Percentiles rank a stretch among this genome's conserved stretches.
phyloP scores from a whole-genome alignment of 2,888 invertebrate genomes.

The Ochropleura plecta region DNA sequence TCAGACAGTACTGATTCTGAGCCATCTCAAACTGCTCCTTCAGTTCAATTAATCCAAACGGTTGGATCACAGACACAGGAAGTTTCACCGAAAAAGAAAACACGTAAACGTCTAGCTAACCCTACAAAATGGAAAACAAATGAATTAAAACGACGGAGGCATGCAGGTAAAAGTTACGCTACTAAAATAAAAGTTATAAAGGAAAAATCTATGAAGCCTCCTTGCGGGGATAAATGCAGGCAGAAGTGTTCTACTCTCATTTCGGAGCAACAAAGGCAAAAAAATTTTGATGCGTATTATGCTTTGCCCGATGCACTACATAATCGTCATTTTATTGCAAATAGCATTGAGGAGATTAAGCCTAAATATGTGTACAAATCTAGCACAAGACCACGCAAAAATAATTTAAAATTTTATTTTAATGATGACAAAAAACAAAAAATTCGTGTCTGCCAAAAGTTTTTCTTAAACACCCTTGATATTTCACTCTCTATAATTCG shows the following conservation, averaged over 20 bases:
- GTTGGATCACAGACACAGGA: not conserved
- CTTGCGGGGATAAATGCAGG: conserved; percentile 5
- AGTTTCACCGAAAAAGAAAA: not conserved
- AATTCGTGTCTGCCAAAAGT: conserved; percentile 2
- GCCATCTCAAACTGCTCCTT: no score
- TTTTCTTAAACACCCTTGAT: conserved; percentile 6
- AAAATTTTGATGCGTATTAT: conserved; percentile 4
- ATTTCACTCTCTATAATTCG: not conserved
- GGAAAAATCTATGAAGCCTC: conserved; percentile 5
- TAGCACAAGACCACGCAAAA: conserved; percentile 1
- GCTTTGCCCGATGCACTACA: conserved; percentile 13
- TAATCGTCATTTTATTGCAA: conserved; percentile 9
- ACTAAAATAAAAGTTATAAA: conserved; percentile 2
- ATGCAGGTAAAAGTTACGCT: not conserved
- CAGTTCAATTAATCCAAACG: not conserved
- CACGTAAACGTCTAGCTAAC: conserved; percentile 8
- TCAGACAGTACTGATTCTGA: no score
- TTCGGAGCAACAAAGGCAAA: conserved; percentile 9
- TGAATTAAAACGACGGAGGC: conserved; percentile 5
- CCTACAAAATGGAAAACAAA: conserved; percentile 10
- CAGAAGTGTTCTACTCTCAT: conserved; percentile 4
- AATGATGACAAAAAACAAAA: conserved; percentile 8
- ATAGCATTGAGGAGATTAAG: not conserved
- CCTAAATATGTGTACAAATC: conserved; percentile 6
- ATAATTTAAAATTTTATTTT: not conserved